These are phyloP conservation scores for Vandiemenella viatica DNA, from an alignment of 2,888 invertebrate species.

Conservation along the genomic window DNA sequence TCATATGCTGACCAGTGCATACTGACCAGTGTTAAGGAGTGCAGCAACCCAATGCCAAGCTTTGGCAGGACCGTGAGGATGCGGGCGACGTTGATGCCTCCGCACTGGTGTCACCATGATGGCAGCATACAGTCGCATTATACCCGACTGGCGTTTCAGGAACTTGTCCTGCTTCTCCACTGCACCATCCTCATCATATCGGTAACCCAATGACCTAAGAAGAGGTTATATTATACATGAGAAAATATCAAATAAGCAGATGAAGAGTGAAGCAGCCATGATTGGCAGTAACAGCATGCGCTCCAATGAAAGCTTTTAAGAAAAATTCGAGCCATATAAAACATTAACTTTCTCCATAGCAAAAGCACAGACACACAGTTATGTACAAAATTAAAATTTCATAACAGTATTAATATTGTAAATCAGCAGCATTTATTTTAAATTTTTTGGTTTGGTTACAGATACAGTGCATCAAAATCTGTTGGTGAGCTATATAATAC, in stretches of 20 bases:
- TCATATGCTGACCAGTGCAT: too few species aligned
- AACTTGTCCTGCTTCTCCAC: slow-evolving; percentile 74
- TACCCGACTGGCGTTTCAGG: slow-evolving; percentile 70
- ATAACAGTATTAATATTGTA: too few species aligned
- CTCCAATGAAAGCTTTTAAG: too few species aligned
- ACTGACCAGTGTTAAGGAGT: slow-evolving; percentile 42
- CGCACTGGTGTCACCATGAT: slow-evolving; percentile 57
- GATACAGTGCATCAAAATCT: too few species aligned
- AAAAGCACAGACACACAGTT: too few species aligned
- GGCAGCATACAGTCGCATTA: slow-evolving; percentile 65
- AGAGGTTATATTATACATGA: slow-evolving; percentile 3
- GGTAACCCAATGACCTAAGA: slow-evolving; percentile 40
- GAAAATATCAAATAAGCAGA: background rate
- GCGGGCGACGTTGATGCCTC: slow-evolving; percentile 35
- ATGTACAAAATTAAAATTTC: too few species aligned
- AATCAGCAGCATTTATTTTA: too few species aligned
- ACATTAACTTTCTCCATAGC: too few species aligned
- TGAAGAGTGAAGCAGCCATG: background rate
- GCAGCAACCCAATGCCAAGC: slow-evolving; percentile 77
- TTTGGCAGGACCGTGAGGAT: slow-evolving; percentile 54
- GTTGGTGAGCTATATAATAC: too few species aligned
- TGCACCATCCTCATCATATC: slow-evolving; percentile 47
- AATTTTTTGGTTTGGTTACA: too few species aligned
- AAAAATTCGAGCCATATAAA: too few species aligned
- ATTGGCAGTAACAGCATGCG: too few species aligned